Conservation (phyloP, 30 jellyfish, hydroid and myxozoan genomes). For the Chrysaora quinquecirrha region DNA sequence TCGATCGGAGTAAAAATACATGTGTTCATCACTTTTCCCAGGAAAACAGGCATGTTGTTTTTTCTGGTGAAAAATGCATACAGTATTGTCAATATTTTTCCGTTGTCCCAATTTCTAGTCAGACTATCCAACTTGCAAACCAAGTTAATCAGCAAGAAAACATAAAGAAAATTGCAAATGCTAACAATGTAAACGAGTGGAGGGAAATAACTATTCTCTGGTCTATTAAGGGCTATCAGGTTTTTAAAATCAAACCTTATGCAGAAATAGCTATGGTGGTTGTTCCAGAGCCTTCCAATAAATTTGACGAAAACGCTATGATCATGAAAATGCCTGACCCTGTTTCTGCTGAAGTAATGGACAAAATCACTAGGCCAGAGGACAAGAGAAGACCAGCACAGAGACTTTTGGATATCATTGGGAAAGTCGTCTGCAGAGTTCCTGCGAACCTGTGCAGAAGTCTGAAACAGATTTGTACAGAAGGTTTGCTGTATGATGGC, state of each 20-base stretch:
- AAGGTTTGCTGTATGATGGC: background rate
- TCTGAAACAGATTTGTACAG: background rate
- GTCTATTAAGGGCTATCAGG: background rate
- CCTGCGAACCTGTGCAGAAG: background rate
- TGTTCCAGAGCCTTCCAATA: background rate
- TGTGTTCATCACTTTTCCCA: too few species aligned
- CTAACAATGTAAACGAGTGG: too few species aligned
- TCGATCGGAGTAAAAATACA: too few species aligned
- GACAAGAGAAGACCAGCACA: background rate
- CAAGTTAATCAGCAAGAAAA: too few species aligned
- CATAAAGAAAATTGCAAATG: too few species aligned
- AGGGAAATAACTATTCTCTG: too few species aligned
- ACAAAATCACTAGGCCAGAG: background rate
- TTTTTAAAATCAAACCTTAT: background rate
- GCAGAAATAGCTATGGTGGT: background rate
- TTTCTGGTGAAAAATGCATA: too few species aligned
- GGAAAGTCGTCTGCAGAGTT: background rate
- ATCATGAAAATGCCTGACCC: background rate
- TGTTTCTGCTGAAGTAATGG: background rate
- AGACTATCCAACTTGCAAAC: too few species aligned
- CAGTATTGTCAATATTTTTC: too few species aligned
- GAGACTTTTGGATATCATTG: background rate
- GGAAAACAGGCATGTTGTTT: too few species aligned
- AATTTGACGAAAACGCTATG: background rate
- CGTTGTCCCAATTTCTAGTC: too few species aligned